Conservation (phyloP, 2,888 invertebrate genomes). For the Ochlodes sylvanus region DNA sequence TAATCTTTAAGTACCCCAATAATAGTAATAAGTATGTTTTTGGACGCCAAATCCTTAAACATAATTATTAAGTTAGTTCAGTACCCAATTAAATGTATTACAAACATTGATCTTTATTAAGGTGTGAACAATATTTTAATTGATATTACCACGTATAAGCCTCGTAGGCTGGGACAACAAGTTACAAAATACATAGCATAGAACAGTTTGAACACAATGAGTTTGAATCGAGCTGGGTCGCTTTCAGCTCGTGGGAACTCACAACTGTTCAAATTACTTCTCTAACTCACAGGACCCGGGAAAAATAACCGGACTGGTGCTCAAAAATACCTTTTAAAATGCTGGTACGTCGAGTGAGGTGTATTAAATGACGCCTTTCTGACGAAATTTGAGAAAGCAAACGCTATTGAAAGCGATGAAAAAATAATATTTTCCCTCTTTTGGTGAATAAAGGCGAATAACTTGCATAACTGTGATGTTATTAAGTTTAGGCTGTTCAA, state of each 20-base stretch:
- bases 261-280: constrained; percentile 75
- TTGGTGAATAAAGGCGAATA: neutral
- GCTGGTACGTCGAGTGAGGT: constrained; percentile 26
- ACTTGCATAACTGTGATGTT: constrained; percentile 1
- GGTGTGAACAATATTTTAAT: no score
- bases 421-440: constrained; percentile 29
- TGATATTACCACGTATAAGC: no score
- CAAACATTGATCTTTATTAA: no score
- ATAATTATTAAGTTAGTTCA: no score
- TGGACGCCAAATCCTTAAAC: no score
- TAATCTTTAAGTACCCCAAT: no score
- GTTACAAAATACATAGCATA: constrained; percentile 39
- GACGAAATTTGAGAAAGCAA: constrained; percentile 31
- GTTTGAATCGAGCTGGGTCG: constrained; percentile 44
- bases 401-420: constrained; percentile 34
- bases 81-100: no score
- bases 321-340: constrained; percentile 64
- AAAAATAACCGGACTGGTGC: constrained; percentile 60
- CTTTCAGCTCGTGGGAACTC: constrained; percentile 65
- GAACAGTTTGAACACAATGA: constrained; percentile 49
- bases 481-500: neutral
- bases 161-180: no score
- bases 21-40: no score
- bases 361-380: constrained; percentile 38
- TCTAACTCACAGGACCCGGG: constrained; percentile 53